Base-by-base conservation (phyloP, 2,797 vertebrate genomes). In the Sphaeramia orbicularis region DNA sequence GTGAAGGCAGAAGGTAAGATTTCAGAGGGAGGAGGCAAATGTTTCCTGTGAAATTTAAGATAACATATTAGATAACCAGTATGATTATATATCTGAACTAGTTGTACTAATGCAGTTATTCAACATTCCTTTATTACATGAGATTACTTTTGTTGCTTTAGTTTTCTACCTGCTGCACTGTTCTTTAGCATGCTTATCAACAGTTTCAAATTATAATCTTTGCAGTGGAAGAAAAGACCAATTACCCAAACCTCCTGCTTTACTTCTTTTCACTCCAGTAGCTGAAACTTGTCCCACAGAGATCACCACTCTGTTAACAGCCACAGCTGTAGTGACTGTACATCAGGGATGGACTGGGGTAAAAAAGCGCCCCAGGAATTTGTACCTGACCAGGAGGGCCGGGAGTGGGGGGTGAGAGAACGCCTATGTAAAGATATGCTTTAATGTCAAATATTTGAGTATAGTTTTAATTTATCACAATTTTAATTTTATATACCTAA, bases 211-310 rank as follows among this genome's bases (percentile, higher is more conserved):
- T 76, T 1, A 76, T 88, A 79, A 78, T 88, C 48, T 88, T 87
- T 59, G 70, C 78, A 14, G 78, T 85, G 45, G 80, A 91, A 59
- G 82, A 91, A 81, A 86, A 91, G 8, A 89, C 89, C 65, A 78
- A 48, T 45, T 77, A 86, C 59, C 59, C 76, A 36, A 21, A 45
- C 42, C 60, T 87, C 42, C 64, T 91, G 19, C 63, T 80, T 16
- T 91, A 53, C 44, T 43, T 92, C 74, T 86, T 49, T 78, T 83
- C 30, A 90, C 89, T 52, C 68, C 84, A 65, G 78, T 81, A 54
- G 81, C 81, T 24, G 84, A 91, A 68, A 73, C 83, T 36, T 87
- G 81, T 48, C 72, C 81, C 30, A 63, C 81, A 32, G 84, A 89
- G 54, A 57, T 72, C 16, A 75, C 57, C 21, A 78, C 85, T 9